Conservation (phyloP, 1,140 invertebrate species). For the Bombus superbus region DNA sequence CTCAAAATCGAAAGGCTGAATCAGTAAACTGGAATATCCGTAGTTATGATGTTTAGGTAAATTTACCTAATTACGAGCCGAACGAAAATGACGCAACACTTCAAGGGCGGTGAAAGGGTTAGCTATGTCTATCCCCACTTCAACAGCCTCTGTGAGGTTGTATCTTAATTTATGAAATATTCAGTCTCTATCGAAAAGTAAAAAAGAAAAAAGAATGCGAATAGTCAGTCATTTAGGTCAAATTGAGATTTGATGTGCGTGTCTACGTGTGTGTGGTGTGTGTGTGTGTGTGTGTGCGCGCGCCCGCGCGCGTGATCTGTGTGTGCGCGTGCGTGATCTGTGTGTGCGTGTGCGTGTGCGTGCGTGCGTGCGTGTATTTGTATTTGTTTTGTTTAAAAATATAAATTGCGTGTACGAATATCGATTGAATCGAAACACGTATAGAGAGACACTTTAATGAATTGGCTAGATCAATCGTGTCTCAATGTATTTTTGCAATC, state of each 20-base stretch:
- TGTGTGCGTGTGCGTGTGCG: rapidly evolving
- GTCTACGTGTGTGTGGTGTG: no score
- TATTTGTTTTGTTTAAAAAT: slow-evolving; percentile 38
- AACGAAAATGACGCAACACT: slow-evolving; percentile 46
- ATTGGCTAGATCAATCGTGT: slow-evolving; percentile 47
- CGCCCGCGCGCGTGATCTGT: no score
- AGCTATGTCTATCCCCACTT: slow-evolving; percentile 59
- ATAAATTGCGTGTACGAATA: slow-evolving; percentile 23
- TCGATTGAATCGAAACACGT: slow-evolving; percentile 54
- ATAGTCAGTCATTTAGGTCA: slow-evolving; percentile 39
- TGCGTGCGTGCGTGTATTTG: rapidly evolving
- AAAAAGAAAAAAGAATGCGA: background rate
- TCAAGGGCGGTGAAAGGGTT: slow-evolving; percentile 67
- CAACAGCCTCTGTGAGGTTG: slow-evolving; percentile 69
- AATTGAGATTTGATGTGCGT: slow-evolving; percentile 26
- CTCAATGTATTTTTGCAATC: slow-evolving; percentile 53
- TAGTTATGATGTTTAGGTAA: slow-evolving; percentile 60
- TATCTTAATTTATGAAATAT: slow-evolving; percentile 49
- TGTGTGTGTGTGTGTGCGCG: no score
- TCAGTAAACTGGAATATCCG: slow-evolving; percentile 59
- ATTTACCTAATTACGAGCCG: slow-evolving; percentile 46
- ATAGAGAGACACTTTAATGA: slow-evolving; percentile 48
- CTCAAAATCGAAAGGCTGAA: slow-evolving; percentile 68
- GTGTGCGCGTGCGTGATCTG: no score
- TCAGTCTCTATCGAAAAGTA: slow-evolving; percentile 12